phyloP scores from a whole-genome alignment of 2,113 vertebrate species.

The Mus spicilegus region DNA sequence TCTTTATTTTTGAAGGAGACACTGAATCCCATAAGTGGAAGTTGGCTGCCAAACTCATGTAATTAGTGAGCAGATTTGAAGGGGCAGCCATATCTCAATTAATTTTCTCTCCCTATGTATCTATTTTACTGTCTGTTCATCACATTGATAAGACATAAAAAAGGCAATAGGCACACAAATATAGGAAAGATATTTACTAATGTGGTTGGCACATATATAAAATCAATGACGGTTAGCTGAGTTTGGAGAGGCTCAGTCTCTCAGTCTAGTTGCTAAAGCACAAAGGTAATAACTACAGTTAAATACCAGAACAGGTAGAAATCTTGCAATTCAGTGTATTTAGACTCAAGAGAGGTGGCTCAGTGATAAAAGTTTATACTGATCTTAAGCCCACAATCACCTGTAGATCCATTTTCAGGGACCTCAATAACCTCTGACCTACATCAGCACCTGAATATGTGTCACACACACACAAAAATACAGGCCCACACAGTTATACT shows the following conservation, averaged over 20 bases:
- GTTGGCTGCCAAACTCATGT: background rate
- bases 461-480: too few relatives aligned
- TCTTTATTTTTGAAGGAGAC: background rate
- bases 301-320: background rate
- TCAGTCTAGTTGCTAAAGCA: background rate
- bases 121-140: background rate
- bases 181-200: background rate
- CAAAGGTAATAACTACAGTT: background rate
- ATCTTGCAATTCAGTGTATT: background rate
- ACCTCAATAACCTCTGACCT: too few relatives aligned
- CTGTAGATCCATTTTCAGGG: background rate
- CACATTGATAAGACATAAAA: background rate
- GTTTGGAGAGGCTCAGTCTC: background rate
- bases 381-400: background rate
- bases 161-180: background rate
- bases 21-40: background rate
- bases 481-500: background rate
- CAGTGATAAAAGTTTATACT: background rate
- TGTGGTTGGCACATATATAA: background rate
- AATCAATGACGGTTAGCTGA: background rate
- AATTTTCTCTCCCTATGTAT: background rate
- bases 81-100: too few relatives aligned
- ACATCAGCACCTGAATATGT: background rate
- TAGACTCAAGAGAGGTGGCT: too few relatives aligned
- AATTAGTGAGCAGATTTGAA: background rate